Base-by-base conservation (phyloP, 2,888 invertebrate species). In the Perizoma flavofasciatum region DNA sequence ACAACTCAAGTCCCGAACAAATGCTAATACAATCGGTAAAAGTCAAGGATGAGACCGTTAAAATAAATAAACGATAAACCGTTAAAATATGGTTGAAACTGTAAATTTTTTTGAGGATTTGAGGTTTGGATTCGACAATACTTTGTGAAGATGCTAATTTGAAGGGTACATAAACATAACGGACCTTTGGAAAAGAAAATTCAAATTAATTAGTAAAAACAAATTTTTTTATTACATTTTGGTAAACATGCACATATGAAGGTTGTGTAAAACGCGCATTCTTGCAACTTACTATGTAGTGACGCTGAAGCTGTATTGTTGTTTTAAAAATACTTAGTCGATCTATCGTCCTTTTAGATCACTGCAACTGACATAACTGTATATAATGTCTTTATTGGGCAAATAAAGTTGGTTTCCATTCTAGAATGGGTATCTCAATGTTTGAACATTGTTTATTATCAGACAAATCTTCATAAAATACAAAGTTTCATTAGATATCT, bases 1-100 rank as follows among this genome's bases (percentile, higher is more conserved):
- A 70, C 72, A 63, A 77, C 78, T 74, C 67, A 61, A 77, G 79
- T 74, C 66, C 70, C 72, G 71, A 72, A 74, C 74, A 73, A 80
- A 86, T 83, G 82, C 74, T 84, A 86, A 87, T 81, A 77, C 63
- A 58, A 76, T 78, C 72, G 71, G 75, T 78, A 75, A 77, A 83
- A 73, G 75, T 84, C 81, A 80, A 81, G 79, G 76, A 78, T 77
- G 65, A 37, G 70, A 77, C 77, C 72, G 80, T 82, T 81, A 75
- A 74, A 64, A 61, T 62, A 61, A 65, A 63, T 64, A 63, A 46
- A 62, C 55, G 44, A 59, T 49, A 37, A 54, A 67, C 68, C 67
- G 71, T 69, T 71, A 74, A n/a, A 72, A 67, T 65, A 59, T 63
- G 65, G 52, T 49, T 40, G 53, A 61, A 78, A 78, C 77, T 68